Percentiles rank a stretch among this genome's conserved stretches.
Conservation (phyloP, 2,797 vertebrate genomes). For the Gambelia wislizenii region DNA sequence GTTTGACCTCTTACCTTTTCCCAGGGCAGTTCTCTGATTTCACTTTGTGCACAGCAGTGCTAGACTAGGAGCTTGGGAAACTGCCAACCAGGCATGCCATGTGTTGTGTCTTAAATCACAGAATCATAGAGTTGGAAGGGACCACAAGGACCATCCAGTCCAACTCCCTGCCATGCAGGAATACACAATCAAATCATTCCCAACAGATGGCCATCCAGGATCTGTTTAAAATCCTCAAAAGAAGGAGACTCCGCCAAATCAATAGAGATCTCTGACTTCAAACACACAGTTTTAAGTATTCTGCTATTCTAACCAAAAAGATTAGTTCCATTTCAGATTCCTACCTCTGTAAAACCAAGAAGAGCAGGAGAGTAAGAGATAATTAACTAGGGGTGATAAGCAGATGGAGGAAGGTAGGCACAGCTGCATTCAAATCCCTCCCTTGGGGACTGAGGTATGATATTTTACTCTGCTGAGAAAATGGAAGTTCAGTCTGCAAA, state of each 20-base stretch:
- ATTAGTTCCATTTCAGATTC: neutral
- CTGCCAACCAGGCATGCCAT: neutral
- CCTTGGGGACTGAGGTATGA: neutral
- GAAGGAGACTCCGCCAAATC: no score
- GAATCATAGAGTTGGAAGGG: no score
- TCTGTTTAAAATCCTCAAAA: no score
- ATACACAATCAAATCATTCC: no score
- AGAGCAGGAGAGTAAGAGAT: neutral
- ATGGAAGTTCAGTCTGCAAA: constrained; percentile 5
- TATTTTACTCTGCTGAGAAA: constrained; percentile 28
- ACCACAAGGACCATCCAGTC: no score
- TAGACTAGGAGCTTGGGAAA: neutral
- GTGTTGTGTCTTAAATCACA: neutral
- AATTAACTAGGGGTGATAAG: constrained; percentile 17
- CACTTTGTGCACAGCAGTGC: neutral
- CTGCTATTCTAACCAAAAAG: neutral
- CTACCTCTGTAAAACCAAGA: neutral
- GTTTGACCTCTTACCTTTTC: neutral
- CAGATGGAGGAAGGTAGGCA: neutral
- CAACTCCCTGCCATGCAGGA: no score
- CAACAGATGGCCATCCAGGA: no score
- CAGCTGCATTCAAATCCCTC: neutral
- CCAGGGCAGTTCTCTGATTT: neutral
- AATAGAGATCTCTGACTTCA: neutral
- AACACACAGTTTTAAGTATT: neutral